Evolutionary conservation across 2,113 vertebrate genomes (phyloP).

Genomic region (Melanocharis versteri): DNA sequence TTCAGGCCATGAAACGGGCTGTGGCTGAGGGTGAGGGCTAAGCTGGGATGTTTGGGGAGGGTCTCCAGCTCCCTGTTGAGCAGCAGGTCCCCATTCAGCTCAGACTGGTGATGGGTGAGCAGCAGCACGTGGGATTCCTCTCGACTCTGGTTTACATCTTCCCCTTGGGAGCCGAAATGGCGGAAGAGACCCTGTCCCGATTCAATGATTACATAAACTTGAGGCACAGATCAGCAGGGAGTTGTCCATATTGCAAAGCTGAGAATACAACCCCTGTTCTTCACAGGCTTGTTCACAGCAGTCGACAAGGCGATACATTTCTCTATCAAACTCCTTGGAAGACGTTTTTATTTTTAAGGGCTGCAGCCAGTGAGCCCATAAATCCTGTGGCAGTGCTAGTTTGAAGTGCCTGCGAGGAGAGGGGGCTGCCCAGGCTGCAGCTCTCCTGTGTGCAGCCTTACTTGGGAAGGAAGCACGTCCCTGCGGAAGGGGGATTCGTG

Average conservation of each 20-base stretch:
- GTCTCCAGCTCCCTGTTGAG: neutral
- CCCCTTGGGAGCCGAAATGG: neutral
- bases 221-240: neutral
- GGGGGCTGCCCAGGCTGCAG: neutral
- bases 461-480: slow-evolving; percentile 53
- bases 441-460: slow-evolving; percentile 41
- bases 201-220: neutral
- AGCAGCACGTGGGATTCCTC: neutral
- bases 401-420: neutral
- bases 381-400: neutral
- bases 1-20: neutral
- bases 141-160: neutral
- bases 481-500: slow-evolving; percentile 12
- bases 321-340: neutral
- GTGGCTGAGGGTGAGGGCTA: neutral
- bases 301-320: neutral
- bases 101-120: rapidly evolving
- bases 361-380: neutral
- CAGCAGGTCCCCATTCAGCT: neutral
- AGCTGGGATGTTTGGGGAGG: neutral
- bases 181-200: neutral
- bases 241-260: neutral
- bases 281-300: rapidly evolving
- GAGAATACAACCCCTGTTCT: neutral
- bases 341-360: neutral